These are phyloP conservation scores for Antrozous pallidus DNA, from an alignment of 2,797 vertebrate genomes.

Conservation along the genomic window DNA sequence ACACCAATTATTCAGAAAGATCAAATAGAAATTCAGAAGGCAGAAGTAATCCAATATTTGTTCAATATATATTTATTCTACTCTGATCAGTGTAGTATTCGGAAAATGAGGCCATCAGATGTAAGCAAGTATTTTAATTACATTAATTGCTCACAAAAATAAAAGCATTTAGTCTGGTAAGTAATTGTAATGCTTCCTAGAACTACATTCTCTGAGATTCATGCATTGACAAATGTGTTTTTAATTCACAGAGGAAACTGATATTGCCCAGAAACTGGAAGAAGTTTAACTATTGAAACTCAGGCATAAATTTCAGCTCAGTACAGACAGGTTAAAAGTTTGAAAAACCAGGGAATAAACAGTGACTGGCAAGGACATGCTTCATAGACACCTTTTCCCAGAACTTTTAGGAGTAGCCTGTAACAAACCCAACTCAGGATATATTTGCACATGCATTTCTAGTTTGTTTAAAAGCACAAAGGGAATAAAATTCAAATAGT, in stretches of 20 bases:
- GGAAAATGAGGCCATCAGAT: slow-evolving; percentile 30
- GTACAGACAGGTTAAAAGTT: neutral
- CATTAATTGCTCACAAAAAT: slow-evolving; percentile 28
- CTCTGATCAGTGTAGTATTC: neutral
- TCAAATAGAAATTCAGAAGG: slow-evolving; percentile 35
- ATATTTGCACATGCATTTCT: neutral
- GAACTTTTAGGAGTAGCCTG: neutral
- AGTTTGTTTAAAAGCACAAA: neutral
- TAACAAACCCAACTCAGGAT: neutral
- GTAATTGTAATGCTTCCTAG: slow-evolving; percentile 18
- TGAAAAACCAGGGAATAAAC: neutral
- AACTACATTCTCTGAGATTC: neutral
- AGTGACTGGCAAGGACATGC: neutral
- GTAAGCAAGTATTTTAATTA: slow-evolving; percentile 30
- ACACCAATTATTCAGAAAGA: neutral
- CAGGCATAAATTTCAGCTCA: neutral
- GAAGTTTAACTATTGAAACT: neutral
- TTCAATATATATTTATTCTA: slow-evolving; percentile 32
- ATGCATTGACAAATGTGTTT: neutral
- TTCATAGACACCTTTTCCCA: neutral
- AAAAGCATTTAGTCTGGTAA: slow-evolving; percentile 23
- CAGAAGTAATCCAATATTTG: slow-evolving; percentile 28
- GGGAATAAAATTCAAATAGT: neutral
- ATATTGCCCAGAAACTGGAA: neutral
- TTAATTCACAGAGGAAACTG: slow-evolving; percentile 39